Evolutionary conservation across 2,113 vertebrate genomes (phyloP), one percentile per base, ranked within the genome.

Genomic region (Chamaea fasciata): DNA sequence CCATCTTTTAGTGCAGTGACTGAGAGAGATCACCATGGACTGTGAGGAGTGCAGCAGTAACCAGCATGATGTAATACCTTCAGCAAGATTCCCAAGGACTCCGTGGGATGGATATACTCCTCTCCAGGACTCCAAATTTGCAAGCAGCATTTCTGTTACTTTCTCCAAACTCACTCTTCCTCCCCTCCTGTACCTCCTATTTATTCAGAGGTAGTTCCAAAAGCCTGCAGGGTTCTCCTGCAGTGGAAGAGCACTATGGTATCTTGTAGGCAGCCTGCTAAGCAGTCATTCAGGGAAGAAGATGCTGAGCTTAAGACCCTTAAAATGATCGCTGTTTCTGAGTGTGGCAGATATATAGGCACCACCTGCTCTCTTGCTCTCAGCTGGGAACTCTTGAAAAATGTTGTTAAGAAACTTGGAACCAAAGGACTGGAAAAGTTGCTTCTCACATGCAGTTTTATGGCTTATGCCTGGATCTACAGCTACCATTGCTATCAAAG

Each of bases 1-100:
- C 17, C 46, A 17, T 22, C 33, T 31, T 67, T 47, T 60, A 15
- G 11, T 57, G 42, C 3, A 2, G 9, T 23, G 37, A 6, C 10
- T 57, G 42, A 67, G 30, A 50, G 31, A 44, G 10, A 42, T 11
- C 27, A 15, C 7, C 27, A 14, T 16, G 14, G 23, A 52, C 39
- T 27, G 20, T 33, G 21, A 68, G 33, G 14, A 83, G 6, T 22
- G 28, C 16, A 37, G 22, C 26, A 60, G 31, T 27, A 75, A 53
- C 31, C 57, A 50, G 10, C 16, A 46, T 1, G 1, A 44, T 19
- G 12, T 52, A 52, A 27, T 6, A 47, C 0, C 1, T 71, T 41
- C 19, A 4, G 1, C 16, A 80, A 62, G 7, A 42, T 62, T 53
- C 26, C 49, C 67, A 69, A 62, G 39, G 68, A 78, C 12, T 55